A percentile compares a stretch with the other conserved stretches of the same genome.
Conservation (phyloP, 1,140 invertebrate species). For the Calephelis nemesis region DNA sequence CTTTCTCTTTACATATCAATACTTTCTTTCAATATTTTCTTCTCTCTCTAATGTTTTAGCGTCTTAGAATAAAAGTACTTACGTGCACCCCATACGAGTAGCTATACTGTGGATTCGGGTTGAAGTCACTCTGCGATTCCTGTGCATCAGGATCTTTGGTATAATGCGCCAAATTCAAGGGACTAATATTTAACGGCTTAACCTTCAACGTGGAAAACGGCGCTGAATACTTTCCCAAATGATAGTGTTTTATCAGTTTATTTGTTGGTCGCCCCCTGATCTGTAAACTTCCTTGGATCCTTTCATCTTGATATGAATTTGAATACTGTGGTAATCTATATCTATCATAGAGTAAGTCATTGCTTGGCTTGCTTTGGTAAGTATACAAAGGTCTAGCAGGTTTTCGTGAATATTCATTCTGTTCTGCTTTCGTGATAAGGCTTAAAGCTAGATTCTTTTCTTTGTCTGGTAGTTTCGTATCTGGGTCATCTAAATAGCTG, state of each 20-base stretch:
- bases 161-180: constrained; percentile 40
- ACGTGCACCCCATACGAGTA: constrained; percentile 61
- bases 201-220: constrained; percentile 22
- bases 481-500: constrained; percentile 58
- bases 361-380: constrained; percentile 6
- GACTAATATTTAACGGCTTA: constrained; percentile 35
- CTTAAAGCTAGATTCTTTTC: constrained; percentile 44
- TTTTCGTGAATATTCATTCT: too few species aligned
- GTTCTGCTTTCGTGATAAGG: constrained; percentile 2
- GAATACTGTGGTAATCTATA: background rate
- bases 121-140: constrained; percentile 30
- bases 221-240: background rate
- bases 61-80: constrained; percentile 36
- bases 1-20: too few species aligned
- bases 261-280: background rate
- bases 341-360: background rate
- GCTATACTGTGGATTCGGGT: constrained; percentile 47
- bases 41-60: too few species aligned
- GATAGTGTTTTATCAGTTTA: background rate
- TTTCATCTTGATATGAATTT: background rate
- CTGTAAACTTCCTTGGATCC: background rate
- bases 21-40: too few species aligned
- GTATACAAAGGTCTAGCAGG: too few species aligned
- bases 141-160: constrained; percentile 31
- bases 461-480: constrained; percentile 57